Evolutionary conservation across 2,888 invertebrate species (phyloP), one percentile per base, ranked within the genome.

Genomic region (Argyresthia albistria): DNA sequence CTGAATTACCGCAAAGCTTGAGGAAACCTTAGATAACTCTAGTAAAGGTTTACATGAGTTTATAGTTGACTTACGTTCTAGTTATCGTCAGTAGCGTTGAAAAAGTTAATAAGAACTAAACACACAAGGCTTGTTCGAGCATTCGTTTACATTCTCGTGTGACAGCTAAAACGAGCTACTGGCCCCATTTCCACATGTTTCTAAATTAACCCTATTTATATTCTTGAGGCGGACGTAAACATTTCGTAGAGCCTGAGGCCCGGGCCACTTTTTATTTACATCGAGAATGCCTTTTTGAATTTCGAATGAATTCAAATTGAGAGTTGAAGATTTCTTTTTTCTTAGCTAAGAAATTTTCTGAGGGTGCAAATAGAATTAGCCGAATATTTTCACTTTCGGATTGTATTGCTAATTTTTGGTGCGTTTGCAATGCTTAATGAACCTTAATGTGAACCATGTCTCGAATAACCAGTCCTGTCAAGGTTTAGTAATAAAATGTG

Each of bases 191-290:
- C 59, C 60, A 68, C 67, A 67, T 64, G 62, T 59, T 70, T 70
- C 71, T 65, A 75, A 74, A 75, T 73, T 65, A 67, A 63, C 57
- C 58, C 67, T 68, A 74, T 77, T 74, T 70, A 69, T 73, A 75
- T 76, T 76, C 76, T 62, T 60, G 55, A 35, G 56, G 59, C 66
- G 62, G 56, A 59, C 63, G 64, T 63, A 67, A 70, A 68, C 65
- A 70, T 67, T 63, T 60, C 55, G 60, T 49, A 25, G 60, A 67
- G 56, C 62, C 59, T 64, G 67, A 64, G 67, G 64, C 62, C 64
- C 59, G 56, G 54, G 61, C 64, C 65, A 68, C 62, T 69, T 72
- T 69, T 73, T 73, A 74, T 73, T 74, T 73, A 73, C 70, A 63
- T 64, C 57, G 58, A 55, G 12, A 43, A 50, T 43, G 58, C 59